Conservation (phyloP, 2,888 invertebrate species). For the Suillia variegata region DNA sequence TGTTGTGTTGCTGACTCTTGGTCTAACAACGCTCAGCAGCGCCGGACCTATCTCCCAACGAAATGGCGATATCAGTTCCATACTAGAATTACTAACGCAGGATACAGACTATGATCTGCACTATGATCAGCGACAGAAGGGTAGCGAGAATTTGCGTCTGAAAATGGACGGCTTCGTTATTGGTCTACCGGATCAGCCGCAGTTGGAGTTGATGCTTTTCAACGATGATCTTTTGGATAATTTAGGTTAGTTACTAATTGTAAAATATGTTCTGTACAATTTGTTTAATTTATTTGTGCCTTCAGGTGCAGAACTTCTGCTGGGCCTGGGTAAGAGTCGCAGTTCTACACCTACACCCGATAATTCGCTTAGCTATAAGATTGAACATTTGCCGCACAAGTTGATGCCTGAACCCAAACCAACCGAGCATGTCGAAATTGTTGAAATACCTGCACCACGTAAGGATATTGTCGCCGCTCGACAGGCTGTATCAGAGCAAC, state of each 20-base stretch:
- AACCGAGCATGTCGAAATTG: constrained; percentile 17
- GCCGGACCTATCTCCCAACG: background rate
- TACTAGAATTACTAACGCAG: constrained; percentile 19
- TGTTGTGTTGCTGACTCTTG: constrained; percentile 26
- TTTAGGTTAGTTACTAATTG: constrained; percentile 17
- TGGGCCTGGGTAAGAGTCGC: constrained; percentile 25
- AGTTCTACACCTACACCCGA: constrained; percentile 14
- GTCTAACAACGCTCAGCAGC: background rate
- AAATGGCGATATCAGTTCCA: no score
- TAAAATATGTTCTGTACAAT: background rate
- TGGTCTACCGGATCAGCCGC: constrained; percentile 38
- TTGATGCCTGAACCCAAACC: background rate
- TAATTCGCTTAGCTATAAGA: background rate
- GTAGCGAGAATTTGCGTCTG: constrained; percentile 74
- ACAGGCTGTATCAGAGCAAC: constrained; percentile 16
- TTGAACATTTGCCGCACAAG: background rate
- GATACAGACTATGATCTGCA: constrained; percentile 56
- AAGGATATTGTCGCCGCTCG: constrained; percentile 14
- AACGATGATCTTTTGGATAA: constrained; percentile 35
- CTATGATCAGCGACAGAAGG: constrained; percentile 80
- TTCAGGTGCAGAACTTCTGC: constrained; percentile 33
- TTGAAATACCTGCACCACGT: constrained; percentile 28
- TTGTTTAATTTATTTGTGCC: background rate
- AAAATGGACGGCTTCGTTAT: constrained; percentile 63
- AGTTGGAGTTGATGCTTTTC: constrained; percentile 26